These are phyloP conservation scores for Motacilla alba DNA, from an alignment of 2,113 vertebrate species.

Conservation along the genomic window DNA sequence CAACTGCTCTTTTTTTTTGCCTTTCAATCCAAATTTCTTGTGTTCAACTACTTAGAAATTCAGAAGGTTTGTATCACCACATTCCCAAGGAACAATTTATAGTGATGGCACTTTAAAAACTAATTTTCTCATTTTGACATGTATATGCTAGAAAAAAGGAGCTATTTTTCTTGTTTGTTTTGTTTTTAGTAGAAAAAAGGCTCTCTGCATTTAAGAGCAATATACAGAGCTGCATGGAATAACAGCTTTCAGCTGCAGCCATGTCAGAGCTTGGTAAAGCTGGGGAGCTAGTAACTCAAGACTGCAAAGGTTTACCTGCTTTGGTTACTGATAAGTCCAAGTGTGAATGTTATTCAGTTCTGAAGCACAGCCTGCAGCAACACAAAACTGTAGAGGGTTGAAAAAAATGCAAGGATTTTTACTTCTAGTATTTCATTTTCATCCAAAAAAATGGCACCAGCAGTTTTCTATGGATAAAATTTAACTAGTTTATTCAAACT, in stretches of 20 bases:
- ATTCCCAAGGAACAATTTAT: background rate
- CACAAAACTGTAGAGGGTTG: background rate
- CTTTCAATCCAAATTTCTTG: background rate
- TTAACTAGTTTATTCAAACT: background rate
- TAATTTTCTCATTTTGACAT: background rate
- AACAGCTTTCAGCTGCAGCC: background rate
- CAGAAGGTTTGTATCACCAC: background rate
- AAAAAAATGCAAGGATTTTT: background rate
- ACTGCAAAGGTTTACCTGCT: background rate
- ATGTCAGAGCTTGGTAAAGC: background rate
- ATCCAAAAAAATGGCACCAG: background rate
- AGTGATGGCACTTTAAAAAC: background rate
- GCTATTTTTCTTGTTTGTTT: background rate
- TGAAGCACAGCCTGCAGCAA: background rate
- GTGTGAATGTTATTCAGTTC: background rate
- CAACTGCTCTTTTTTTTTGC: background rate
- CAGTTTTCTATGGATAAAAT: background rate
- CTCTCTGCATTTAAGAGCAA: background rate
- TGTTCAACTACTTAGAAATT: background rate
- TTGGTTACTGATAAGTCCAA: background rate
- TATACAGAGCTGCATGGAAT: background rate
- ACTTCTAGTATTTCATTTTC: background rate
- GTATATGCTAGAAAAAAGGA: background rate
- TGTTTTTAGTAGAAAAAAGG: background rate
- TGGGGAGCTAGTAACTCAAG: background rate